Evolutionary conservation across 2,797 vertebrate genomes (phyloP).

Genomic region (Pteronotus mesoamericanus): DNA sequence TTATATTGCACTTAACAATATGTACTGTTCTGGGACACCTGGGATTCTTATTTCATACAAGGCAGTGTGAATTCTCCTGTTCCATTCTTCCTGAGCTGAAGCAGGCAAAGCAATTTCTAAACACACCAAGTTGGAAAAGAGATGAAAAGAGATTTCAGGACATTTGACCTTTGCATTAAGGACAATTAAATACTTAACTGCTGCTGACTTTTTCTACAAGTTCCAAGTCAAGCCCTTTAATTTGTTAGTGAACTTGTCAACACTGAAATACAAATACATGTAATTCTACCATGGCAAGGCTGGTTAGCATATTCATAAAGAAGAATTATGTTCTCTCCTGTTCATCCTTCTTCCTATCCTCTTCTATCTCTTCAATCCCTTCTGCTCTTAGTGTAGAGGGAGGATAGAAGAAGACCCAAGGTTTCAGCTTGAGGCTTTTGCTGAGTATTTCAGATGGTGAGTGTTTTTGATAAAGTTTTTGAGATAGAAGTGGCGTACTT

Average conservation of each 20-base stretch:
- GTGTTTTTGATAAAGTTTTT: conserved; percentile 34
- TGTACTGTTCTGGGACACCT: neutral
- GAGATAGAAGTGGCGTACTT: conserved; percentile 54
- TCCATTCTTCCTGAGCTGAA: neutral
- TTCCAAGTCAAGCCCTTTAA: neutral
- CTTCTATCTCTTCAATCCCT: neutral
- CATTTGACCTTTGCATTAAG: neutral
- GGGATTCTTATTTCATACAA: neutral
- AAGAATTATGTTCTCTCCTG: conserved; percentile 48
- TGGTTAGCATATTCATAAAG: neutral
- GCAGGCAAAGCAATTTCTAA: neutral
- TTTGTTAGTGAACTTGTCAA: neutral
- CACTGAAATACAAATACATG: conserved; percentile 24
- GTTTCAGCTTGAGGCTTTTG: conserved; percentile 7
- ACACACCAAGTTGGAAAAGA: neutral
- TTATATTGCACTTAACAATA: neutral
- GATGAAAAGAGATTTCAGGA: conserved; percentile 34
- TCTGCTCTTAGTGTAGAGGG: neutral
- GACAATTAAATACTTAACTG: neutral
- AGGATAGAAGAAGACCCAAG: neutral
- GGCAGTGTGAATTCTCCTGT: neutral
- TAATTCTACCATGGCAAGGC: neutral
- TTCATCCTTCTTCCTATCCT: neutral
- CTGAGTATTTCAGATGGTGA: conserved; percentile 45
- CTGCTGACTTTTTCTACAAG: neutral